Evolutionary conservation across 2,888 invertebrate genomes (phyloP).

Genomic region (Drosophila helvetica): DNA sequence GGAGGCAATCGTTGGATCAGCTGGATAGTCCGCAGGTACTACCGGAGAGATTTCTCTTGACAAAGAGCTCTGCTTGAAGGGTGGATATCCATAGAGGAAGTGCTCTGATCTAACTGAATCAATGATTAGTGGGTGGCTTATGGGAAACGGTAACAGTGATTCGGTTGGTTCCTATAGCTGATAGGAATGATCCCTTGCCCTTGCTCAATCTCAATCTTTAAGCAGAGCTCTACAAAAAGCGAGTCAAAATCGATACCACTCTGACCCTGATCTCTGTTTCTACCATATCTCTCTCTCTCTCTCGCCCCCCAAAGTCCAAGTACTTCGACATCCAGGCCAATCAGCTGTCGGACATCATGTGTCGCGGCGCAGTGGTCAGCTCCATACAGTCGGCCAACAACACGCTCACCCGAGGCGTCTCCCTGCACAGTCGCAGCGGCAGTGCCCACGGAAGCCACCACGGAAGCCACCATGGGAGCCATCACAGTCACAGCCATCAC

Average conservation of each 20-base stretch:
- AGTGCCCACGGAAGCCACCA: constrained; percentile 80
- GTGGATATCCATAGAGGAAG: too few species aligned
- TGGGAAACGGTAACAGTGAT: not conserved
- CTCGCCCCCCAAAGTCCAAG: constrained; percentile 76
- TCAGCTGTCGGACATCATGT: constrained; percentile 84
- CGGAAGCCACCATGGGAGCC: constrained; percentile 67
- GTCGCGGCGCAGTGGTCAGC: constrained; percentile 84
- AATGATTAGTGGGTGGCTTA: not conserved
- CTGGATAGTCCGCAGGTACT: constrained; percentile 85
- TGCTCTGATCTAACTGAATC: too few species aligned
- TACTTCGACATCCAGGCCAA: constrained; percentile 84
- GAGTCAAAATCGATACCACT: not conserved
- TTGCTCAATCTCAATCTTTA: not conserved
- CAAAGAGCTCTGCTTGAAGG: constrained; percentile 23
- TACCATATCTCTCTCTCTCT: not conserved
- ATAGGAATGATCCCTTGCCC: too few species aligned
- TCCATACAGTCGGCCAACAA: constrained; percentile 84
- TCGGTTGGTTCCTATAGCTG: too few species aligned
- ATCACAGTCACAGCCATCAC: constrained; percentile 78
- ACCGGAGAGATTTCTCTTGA: constrained; percentile 15
- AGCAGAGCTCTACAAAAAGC: constrained; percentile 13
- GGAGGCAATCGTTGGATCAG: constrained; percentile 87
- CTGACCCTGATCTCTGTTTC: constrained; percentile 33
- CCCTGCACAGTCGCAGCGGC: constrained; percentile 82
- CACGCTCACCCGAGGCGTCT: constrained; percentile 83